These are phyloP conservation scores for Heliconius melpomene DNA, from an alignment of 1,140 invertebrate species.

Conservation along the genomic window DNA sequence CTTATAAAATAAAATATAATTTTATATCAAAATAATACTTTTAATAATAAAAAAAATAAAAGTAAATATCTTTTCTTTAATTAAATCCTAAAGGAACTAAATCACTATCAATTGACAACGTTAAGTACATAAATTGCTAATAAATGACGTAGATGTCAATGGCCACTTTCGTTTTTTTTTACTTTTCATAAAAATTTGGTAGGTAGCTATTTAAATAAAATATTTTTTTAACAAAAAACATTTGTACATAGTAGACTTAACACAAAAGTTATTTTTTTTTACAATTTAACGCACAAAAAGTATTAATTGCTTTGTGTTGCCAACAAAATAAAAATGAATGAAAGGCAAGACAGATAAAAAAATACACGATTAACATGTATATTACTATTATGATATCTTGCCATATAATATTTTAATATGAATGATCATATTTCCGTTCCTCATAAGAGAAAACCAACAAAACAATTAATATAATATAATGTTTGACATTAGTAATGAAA, in stretches of 20 bases:
- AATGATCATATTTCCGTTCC: background rate
- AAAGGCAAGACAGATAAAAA: no score
- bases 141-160: background rate
- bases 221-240: background rate
- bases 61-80: background rate
- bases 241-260: background rate
- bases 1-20: no score
- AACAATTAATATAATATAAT: background rate
- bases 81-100: background rate
- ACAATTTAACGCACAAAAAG: background rate
- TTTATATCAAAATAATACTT: no score
- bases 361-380: no score
- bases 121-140: background rate
- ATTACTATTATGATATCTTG: no score
- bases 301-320: no score
- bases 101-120: background rate
- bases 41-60: background rate
- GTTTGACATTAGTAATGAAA: background rate
- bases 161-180: background rate
- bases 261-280: background rate
- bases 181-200: background rate
- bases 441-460: background rate
- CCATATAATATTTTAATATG: background rate
- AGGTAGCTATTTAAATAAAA: background rate
- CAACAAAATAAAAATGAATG: no score